Percentiles rank a stretch among this genome's conserved stretches.
These are phyloP conservation scores for Tetragonisca angustula DNA, from an alignment of 2,888 invertebrate species.

Conservation along the genomic window DNA sequence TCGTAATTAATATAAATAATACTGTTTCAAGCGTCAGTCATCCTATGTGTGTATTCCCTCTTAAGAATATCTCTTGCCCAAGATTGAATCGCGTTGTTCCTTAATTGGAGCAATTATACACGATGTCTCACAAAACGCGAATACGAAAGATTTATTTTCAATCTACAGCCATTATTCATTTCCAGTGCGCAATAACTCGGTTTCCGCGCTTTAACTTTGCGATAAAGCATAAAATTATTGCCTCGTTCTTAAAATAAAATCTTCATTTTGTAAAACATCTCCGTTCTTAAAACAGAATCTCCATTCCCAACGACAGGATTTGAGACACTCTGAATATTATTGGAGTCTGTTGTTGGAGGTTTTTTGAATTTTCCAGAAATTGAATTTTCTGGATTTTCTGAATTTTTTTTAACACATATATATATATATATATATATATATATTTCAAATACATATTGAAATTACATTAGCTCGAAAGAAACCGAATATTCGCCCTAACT, in stretches of 20 bases:
- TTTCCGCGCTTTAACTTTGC: neutral
- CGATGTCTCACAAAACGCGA: neutral
- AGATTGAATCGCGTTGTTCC: neutral
- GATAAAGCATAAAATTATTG: neutral
- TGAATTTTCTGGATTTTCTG: no score
- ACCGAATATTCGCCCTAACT: no score
- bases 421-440: no score
- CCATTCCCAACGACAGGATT: no score
- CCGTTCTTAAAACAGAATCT: no score
- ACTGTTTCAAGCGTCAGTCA: constrained; percentile 17
- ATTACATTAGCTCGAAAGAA: no score
- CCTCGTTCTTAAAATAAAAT: neutral
- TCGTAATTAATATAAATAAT: constrained; percentile 32
- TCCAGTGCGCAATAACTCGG: neutral
- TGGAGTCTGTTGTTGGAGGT: no score
- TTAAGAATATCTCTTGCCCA: constrained; percentile 1
- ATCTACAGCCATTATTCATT: neutral
- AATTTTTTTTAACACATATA: no score
- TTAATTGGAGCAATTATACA: constrained; percentile 21
- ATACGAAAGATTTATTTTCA: neutral
- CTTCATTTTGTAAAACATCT: neutral
- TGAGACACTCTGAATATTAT: no score
- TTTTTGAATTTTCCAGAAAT: no score
- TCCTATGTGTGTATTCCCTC: neutral
- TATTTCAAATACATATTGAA: no score